Evolutionary conservation across 2,113 vertebrate species (phyloP), one percentile per base, ranked within the genome.

Genomic region (Micronycteris hirsuta): DNA sequence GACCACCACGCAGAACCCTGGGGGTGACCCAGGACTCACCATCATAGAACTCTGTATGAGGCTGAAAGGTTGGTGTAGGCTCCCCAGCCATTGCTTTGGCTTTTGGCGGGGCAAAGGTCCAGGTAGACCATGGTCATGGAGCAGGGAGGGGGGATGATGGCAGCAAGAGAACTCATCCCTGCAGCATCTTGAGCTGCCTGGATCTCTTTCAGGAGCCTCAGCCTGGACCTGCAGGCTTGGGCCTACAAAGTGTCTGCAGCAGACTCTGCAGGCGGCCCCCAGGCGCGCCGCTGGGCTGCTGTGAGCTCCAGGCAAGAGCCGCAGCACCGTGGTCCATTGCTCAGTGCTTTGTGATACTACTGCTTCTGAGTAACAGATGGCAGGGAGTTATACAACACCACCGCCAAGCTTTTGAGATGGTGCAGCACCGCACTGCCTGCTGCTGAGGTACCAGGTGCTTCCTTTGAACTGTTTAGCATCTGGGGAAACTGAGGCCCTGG

Each of bases 291-390:
- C 95, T 63, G 86, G 95, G 83, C 41, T 33, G 61, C 74, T 89
- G 63, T 89, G 28, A 17, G 89, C 93, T 86, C 96, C 83, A 94
- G 84, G 94, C 93, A 84, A 91, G 70, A 95, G 91, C 93, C 73
- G 81, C 93, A 43, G 77, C 88, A 4, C 91, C 0, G 0, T 77
- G 89, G 96, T 77, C 96, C 93, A 71, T 78, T 74, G 97, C 96
- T 97, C 95, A 97, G 94, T n/a, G 36, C 96, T 98, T 92, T 95
- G 97, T 82, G 86, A 81, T 41, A 85, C 83, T 63, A 85, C 83
- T 63, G 93, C 84, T 87, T 89, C 95, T 90, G 94, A 81, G 93
- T 89, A 97, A 93, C 97, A 98, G 97, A 98, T 98, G 97, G 97
- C 89, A 73, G 91, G 95, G 96, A 87, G 96, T 98, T 97, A 97